Conservation (phyloP, 2,888 invertebrate genomes). For the Eristalinus sepulchralis region DNA sequence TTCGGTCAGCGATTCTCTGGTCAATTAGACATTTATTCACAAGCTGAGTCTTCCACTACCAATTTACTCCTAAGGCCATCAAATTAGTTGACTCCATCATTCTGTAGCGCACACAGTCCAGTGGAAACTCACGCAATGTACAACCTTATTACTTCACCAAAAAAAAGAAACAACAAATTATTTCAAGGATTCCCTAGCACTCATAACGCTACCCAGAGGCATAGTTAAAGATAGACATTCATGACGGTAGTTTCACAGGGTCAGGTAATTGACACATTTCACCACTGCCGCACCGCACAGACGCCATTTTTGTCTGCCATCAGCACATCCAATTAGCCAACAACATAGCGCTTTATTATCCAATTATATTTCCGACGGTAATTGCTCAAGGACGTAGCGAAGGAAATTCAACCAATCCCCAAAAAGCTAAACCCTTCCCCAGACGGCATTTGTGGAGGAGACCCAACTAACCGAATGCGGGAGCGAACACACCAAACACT, state of each 20-base stretch:
- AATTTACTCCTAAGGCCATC: background rate
- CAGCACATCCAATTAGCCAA: constrained; percentile 47
- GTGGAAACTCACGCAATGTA: background rate
- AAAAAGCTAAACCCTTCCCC: background rate
- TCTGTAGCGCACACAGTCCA: background rate
- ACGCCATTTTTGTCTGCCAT: background rate
- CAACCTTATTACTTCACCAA: background rate
- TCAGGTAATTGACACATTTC: background rate
- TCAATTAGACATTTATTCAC: background rate
- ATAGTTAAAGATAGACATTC: background rate
- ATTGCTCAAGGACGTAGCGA: constrained; percentile 37
- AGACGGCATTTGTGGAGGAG: background rate
- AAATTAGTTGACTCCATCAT: no score
- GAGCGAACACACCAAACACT: constrained; percentile 2
- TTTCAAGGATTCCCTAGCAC: background rate
- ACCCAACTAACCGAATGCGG: background rate
- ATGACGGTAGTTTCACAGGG: background rate
- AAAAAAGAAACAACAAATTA: background rate
- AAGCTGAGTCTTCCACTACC: background rate
- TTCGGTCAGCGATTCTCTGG: background rate
- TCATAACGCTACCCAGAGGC: background rate
- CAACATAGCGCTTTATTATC: constrained; percentile 43
- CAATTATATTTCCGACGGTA: constrained; percentile 50
- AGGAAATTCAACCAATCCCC: background rate
- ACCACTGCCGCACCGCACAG: background rate